Percentiles rank a stretch among this genome's conserved stretches.
phyloP scores from a whole-genome alignment of 2,797 vertebrate genomes.

The Phalloptychus januarius region DNA sequence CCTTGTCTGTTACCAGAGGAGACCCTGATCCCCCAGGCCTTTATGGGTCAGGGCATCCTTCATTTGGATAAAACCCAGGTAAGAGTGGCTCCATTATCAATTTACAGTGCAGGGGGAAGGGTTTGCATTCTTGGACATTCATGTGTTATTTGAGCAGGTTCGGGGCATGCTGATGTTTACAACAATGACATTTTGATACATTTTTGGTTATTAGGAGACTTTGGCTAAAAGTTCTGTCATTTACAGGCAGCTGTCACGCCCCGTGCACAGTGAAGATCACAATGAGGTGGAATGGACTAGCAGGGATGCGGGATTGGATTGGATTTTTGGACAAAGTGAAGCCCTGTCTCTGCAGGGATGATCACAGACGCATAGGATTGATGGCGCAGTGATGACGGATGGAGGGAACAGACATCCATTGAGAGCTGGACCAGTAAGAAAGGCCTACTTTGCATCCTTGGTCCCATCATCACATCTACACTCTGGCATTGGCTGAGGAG shows the following conservation, averaged over 20 bases:
- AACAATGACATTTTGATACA: conserved; percentile 44
- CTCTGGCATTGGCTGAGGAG: conserved; percentile 33
- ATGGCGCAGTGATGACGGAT: conserved; percentile 84
- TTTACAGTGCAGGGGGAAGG: conserved; percentile 36
- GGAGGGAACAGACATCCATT: conserved; percentile 80
- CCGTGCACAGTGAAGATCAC: conserved; percentile 44
- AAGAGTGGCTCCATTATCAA: conserved; percentile 63
- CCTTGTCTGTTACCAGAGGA: conserved; percentile 65
- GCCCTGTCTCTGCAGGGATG: conserved; percentile 77
- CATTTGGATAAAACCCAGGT: conserved; percentile 69
- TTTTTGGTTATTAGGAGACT: conserved; percentile 23
- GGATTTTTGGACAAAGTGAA: conserved; percentile 75
- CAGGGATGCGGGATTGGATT: conserved; percentile 40
- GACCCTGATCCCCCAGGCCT: conserved; percentile 72
- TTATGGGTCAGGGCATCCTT: conserved; percentile 69
- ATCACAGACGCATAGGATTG: conserved; percentile 71
- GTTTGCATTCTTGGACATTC: conserved; percentile 49
- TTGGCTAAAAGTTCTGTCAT: conserved; percentile 56
- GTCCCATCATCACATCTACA: conserved; percentile 70
- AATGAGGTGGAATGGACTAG: conserved; percentile 36
- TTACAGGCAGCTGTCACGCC: conserved; percentile 69
- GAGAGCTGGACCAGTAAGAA: conserved; percentile 72
- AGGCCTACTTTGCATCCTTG: conserved; percentile 62
- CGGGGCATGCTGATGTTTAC: conserved; percentile 43
- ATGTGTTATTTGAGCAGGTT: conserved; percentile 55